These are phyloP conservation scores for Dasyornis broadbenti DNA, from an alignment of 2,113 vertebrate species.

Conservation along the genomic window DNA sequence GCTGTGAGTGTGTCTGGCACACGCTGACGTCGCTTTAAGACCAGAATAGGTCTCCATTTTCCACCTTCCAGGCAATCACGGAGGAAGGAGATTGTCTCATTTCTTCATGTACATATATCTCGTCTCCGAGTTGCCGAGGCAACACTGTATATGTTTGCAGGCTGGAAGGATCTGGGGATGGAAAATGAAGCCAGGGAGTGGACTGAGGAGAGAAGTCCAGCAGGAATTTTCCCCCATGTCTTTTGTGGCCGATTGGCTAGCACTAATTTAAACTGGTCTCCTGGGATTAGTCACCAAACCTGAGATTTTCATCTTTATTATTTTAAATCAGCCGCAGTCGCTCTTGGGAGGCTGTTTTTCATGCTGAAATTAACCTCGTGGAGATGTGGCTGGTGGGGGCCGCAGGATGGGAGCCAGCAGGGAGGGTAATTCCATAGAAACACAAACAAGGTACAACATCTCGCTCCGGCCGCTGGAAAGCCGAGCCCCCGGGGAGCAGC, in stretches of 20 bases:
- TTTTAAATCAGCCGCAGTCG: neutral
- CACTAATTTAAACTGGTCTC: constrained; percentile 30
- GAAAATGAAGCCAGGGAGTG: constrained; percentile 68
- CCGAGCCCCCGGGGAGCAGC: neutral
- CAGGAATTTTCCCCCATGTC: constrained; percentile 63
- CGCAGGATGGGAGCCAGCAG: constrained; percentile 12
- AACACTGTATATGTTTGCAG: constrained; percentile 72
- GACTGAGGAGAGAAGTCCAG: constrained; percentile 49
- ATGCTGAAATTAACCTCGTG: neutral
- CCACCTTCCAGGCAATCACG: constrained; percentile 18
- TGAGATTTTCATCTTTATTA: constrained; percentile 35
- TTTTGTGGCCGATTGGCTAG: constrained; percentile 42
- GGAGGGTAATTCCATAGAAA: constrained; percentile 46
- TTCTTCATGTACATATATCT: constrained; percentile 52
- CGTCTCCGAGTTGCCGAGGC: constrained; percentile 43
- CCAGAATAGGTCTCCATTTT: neutral
- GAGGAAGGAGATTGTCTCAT: constrained; percentile 46
- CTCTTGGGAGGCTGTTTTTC: constrained; percentile 44
- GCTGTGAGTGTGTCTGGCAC: neutral
- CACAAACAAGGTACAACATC: constrained; percentile 54
- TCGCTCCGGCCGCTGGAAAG: neutral
- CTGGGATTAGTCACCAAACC: constrained; percentile 46
- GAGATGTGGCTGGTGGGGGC: neutral
- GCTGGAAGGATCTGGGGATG: constrained; percentile 67
- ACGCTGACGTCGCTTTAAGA: neutral